Evolutionary conservation across 2,113 vertebrate genomes (phyloP).

Genomic region (Chaetodon trifascialis): DNA sequence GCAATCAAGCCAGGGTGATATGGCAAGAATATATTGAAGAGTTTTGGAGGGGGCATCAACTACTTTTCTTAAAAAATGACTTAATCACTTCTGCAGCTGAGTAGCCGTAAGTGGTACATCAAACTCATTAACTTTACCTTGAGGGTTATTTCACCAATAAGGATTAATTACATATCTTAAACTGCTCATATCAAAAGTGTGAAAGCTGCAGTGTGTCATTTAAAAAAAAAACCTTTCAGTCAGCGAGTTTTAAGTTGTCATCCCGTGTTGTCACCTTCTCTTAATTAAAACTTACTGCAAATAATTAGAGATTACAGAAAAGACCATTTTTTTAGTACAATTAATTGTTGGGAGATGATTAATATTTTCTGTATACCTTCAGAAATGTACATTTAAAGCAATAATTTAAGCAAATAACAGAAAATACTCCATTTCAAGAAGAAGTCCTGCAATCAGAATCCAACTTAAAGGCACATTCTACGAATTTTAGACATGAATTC

Average conservation of each 20-base stretch:
- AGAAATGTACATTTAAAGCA: not conserved
- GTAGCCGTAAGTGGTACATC: conserved; percentile 28
- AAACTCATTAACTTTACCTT: conserved; percentile 55
- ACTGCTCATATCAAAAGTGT: conserved; percentile 20
- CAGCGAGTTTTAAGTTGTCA: conserved; percentile 35
- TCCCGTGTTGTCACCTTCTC: conserved; percentile 11
- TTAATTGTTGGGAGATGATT: not conserved
- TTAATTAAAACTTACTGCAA: conserved; percentile 39
- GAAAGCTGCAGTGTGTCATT: conserved; percentile 12
- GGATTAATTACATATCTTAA: conserved; percentile 18
- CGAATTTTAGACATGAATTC: not conserved
- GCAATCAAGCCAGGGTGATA: conserved; percentile 32
- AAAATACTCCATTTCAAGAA: not conserved
- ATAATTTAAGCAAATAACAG: not conserved
- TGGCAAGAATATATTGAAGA: conserved; percentile 11
- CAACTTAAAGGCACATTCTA: not conserved
- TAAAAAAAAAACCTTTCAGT: conserved; percentile 26
- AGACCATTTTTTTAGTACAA: not conserved
- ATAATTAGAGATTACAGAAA: conserved; percentile 11
- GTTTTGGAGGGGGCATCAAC: not conserved
- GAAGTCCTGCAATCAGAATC: not conserved
- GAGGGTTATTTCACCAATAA: conserved; percentile 38
- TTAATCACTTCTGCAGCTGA: conserved; percentile 26
- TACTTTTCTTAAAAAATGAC: not conserved
- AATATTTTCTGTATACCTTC: conserved; percentile 4